Percentiles rank a stretch among this genome's conserved stretches.
Evolutionary conservation across 2,113 vertebrate genomes (phyloP).

Genomic region (Spea multiplicata): DNA sequence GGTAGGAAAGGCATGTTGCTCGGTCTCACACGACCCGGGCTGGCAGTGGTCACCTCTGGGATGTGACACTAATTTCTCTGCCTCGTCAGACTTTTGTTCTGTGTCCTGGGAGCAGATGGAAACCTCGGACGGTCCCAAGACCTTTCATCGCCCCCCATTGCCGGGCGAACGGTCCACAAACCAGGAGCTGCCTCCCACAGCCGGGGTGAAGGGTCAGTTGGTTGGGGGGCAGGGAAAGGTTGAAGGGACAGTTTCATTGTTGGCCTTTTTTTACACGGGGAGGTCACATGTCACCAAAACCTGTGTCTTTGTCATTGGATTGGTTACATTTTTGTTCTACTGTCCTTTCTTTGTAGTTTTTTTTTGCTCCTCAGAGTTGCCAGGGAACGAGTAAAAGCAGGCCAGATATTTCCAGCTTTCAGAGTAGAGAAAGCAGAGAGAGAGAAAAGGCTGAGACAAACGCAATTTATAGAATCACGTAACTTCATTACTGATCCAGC

Average conservation of each 20-base stretch:
- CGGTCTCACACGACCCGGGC: constrained; percentile 7
- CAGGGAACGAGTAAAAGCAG: constrained; percentile 86
- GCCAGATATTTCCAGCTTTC: constrained; percentile 88
- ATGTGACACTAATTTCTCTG: constrained; percentile 44
- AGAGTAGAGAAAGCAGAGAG: constrained; percentile 64
- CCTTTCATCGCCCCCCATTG: constrained; percentile 14
- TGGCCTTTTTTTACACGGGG: constrained; percentile 58
- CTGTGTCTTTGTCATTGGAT: constrained; percentile 75
- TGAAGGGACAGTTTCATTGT: constrained; percentile 58
- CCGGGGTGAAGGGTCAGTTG: constrained; percentile 1
- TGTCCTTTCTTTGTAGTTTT: constrained; percentile 61
- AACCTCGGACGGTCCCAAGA: not conserved
- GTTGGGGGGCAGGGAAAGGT: not conserved
- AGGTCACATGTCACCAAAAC: constrained; percentile 75
- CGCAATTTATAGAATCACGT: constrained; percentile 61
- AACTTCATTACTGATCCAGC: constrained; percentile 58
- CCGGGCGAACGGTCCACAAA: constrained; percentile 24
- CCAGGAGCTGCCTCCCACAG: constrained; percentile 10
- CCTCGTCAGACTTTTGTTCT: constrained; percentile 29
- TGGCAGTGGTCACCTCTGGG: constrained; percentile 11
- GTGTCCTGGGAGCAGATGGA: constrained; percentile 32
- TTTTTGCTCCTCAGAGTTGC: constrained; percentile 79
- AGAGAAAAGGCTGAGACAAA: constrained; percentile 59
- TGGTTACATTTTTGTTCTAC: constrained; percentile 73
- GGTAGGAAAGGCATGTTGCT: not conserved